phyloP scores from a whole-genome alignment of 92 coral and sea anemone genomes.

The Zoanthus gigantus region DNA sequence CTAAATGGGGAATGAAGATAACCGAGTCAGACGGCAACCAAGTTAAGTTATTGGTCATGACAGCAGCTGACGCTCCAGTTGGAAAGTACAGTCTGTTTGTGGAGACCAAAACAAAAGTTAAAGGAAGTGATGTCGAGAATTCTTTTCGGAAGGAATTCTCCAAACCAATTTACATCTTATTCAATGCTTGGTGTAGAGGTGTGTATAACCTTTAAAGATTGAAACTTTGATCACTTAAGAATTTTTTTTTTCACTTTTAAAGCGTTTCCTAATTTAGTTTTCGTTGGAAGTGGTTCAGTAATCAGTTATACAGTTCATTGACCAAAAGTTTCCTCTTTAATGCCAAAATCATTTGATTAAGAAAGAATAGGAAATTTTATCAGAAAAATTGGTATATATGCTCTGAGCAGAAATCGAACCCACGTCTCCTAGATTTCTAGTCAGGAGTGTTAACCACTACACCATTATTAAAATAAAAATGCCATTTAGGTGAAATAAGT shows the following conservation, averaged over 20 bases:
- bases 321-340: no score
- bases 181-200: slow-evolving; percentile 41
- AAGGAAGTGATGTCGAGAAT: background rate
- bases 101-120: slow-evolving; percentile 23
- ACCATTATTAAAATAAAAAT: no score
- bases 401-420: no score
- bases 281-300: background rate
- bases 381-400: no score
- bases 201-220: background rate
- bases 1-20: slow-evolving; percentile 34
- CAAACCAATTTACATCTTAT: slow-evolving; percentile 31
- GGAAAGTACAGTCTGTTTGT: slow-evolving; percentile 23
- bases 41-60: slow-evolving; percentile 16
- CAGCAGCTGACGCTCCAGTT: slow-evolving; percentile 31
- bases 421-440: no score
- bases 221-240: background rate
- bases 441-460: no score
- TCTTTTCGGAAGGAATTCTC: background rate
- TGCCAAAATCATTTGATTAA: no score
- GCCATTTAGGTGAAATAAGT: no score
- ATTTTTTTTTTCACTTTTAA: background rate
- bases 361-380: no score
- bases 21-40: background rate
- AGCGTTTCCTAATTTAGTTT: background rate
- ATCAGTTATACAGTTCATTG: no score